phyloP scores from a whole-genome alignment of 2,797 vertebrate species.

The Cheracebus regulus region DNA sequence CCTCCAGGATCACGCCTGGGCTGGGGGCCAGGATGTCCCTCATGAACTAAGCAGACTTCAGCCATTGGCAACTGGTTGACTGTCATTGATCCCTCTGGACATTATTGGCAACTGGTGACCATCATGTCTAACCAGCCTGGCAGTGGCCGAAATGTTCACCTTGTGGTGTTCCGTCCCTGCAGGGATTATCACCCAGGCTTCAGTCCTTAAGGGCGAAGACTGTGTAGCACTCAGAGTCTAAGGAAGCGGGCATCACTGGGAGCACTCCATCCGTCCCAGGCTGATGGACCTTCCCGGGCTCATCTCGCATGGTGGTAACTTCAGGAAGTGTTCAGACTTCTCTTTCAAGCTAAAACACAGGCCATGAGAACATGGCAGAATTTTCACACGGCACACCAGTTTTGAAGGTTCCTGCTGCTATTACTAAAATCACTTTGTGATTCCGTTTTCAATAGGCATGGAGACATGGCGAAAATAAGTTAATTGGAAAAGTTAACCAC shows the following conservation, averaged over 20 bases:
- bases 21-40: accelerated
- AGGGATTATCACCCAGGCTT: accelerated
- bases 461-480: neutral
- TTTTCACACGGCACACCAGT: accelerated
- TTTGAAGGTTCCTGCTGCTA: neutral
- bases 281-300: accelerated
- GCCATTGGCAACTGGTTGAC: accelerated
- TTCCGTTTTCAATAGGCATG: neutral
- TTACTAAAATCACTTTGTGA: neutral
- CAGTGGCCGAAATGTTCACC: accelerated
- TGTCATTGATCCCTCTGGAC: neutral
- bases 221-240: accelerated
- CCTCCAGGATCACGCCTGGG: accelerated
- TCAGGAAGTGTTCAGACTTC: accelerated
- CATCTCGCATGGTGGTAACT: accelerated
- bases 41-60: accelerated
- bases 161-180: accelerated
- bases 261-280: accelerated
- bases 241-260: accelerated
- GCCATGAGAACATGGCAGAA: accelerated
- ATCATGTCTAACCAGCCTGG: neutral
- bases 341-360: neutral
- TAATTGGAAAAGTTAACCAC: accelerated
- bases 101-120: accelerated
- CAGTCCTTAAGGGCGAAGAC: accelerated